These are phyloP conservation scores for Silvanus unidentatus DNA, from an alignment of 2,888 invertebrate species.

Conservation along the genomic window DNA sequence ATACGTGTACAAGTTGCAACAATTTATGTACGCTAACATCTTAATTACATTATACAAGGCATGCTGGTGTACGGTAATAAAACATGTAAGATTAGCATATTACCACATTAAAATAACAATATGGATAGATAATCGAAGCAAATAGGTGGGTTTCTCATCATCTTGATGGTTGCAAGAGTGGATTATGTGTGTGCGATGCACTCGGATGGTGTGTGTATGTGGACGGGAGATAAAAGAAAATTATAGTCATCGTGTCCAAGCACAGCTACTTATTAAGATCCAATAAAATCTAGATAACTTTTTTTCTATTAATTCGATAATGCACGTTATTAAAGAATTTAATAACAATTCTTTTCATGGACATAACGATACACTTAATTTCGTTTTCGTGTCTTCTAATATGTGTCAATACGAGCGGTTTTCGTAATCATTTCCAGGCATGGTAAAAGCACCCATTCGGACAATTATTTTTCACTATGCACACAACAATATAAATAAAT, in stretches of 20 bases:
- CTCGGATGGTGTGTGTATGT: conserved; percentile 24
- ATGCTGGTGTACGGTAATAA: conserved; percentile 19
- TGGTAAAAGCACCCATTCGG: neutral
- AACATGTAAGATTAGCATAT: conserved; percentile 31
- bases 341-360: neutral
- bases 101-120: conserved; percentile 35
- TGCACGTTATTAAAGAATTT: conserved; percentile 33
- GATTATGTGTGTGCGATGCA: no score
- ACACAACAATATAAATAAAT: no score
- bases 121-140: conserved; percentile 36
- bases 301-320: conserved; percentile 41
- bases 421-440: neutral
- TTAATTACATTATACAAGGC: conserved; percentile 14
- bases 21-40: no score
- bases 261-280: conserved; percentile 44
- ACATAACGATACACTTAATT: neutral
- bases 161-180: conserved; percentile 27
- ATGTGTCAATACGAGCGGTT: neutral
- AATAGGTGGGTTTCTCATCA: conserved; percentile 38
- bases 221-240: conserved; percentile 39
- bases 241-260: conserved; percentile 42
- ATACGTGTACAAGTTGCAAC: no score
- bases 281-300: conserved; percentile 35
- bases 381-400: neutral
- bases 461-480: conserved; percentile 12